Evolutionary conservation across 2,797 vertebrate species (phyloP), one percentile per base, ranked within the genome.

Genomic region (Synanceia verrucosa): DNA sequence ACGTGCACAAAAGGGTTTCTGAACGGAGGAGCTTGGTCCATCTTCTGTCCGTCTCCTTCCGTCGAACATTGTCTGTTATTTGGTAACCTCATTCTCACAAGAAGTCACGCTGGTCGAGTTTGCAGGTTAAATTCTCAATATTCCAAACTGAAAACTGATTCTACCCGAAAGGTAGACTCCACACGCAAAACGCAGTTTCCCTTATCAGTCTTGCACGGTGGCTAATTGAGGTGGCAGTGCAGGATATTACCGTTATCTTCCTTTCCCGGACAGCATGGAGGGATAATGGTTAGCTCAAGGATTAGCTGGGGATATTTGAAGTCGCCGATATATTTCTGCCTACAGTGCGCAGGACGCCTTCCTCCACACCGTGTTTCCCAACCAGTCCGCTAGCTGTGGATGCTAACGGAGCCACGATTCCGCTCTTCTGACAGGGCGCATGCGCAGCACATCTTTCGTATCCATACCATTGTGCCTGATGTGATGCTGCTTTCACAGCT

Each of bases 1-100:
- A 97, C 94, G 89, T 98, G 96, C 89, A 96, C 96, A 92, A 99
- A 99, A 26, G 97, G 97, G 92, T 97, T 98, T 86, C 94, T 94
- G 85, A 95, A 88, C 52, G 96, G 96, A 66, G 95, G 95, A 75
- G 95, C 94, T 78, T 94, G 95, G 85, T 94, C 95, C 85, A 88
- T 86, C 82, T 94, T 93, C 78, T 94, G 94, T 29, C 90, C 93
- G 50, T 94, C 93, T 84, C 89, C 94, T 67, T 92, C 93, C 88
- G 66, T 81, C 59, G 77, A 78, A 86, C 92, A 92, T 31, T 90
- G 93, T 82, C 92, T 90, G 66, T 87, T 93, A 70, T 65, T 91
- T 51, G 88, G 86, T 78, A 97, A 81, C 94, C 92, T 95, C 97
- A 98, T 97, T 73, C 69, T 91, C 59, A 21, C n/a, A 9, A 34